Evolutionary conservation across 2,888 invertebrate species (phyloP).

Genomic region (Perizoma affinitatum): DNA sequence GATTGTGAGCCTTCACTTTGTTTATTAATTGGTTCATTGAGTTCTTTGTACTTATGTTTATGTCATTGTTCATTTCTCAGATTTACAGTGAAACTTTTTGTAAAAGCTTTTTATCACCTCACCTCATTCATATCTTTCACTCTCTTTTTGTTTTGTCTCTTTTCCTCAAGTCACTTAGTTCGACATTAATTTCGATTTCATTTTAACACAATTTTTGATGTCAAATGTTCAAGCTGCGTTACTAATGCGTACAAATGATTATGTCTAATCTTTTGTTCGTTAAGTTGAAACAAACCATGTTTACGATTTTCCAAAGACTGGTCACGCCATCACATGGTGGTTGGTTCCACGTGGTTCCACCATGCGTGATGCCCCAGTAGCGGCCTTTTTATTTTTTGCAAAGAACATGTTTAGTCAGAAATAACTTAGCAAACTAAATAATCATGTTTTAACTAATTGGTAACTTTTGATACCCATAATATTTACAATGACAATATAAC

Average conservation of each 20-base stretch:
- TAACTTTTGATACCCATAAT: too few species aligned
- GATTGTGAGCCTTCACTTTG: slow-evolving; percentile 39
- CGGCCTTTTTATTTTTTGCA: slow-evolving; percentile 3
- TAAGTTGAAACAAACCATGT: slow-evolving; percentile 54
- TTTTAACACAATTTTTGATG: background rate
- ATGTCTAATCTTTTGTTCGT: slow-evolving; percentile 59
- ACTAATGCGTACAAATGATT: slow-evolving; percentile 58
- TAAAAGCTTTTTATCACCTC: slow-evolving; percentile 2
- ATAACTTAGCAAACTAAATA: too few species aligned
- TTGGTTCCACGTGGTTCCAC: slow-evolving; percentile 41
- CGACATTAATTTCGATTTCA: too few species aligned
- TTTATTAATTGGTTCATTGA: slow-evolving; percentile 48
- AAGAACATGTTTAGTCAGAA: too few species aligned
- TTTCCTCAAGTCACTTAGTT: background rate
- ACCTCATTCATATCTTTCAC: background rate
- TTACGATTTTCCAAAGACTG: slow-evolving; percentile 69
- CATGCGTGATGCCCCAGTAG: slow-evolving; percentile 28
- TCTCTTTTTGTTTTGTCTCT: background rate
- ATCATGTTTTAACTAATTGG: too few species aligned
- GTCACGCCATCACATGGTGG: slow-evolving; percentile 48
- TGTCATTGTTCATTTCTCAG: slow-evolving; percentile 36
- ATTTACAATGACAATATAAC: too few species aligned
- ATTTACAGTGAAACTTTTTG: slow-evolving; percentile 15
- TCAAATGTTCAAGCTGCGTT: slow-evolving; percentile 50
- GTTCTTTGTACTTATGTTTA: slow-evolving; percentile 27